phyloP scores from a whole-genome alignment of 1,140 invertebrate genomes.

The Armadillidium nasatum region DNA sequence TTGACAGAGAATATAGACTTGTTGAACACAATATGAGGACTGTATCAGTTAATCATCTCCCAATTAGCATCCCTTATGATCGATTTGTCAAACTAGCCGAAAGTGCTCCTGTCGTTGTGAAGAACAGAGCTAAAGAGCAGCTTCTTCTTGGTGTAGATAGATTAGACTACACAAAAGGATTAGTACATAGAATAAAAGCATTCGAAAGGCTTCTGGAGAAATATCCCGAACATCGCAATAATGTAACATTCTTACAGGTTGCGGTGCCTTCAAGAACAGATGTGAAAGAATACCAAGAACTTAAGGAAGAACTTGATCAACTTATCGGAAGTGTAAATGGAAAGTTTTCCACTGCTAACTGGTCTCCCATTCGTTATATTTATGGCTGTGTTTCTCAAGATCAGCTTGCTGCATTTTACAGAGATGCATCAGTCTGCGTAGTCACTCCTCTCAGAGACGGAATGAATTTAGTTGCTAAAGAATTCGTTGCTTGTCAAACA shows the following conservation, averaged over 20 bases:
- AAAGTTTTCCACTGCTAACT: conserved; percentile 62
- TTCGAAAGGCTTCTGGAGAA: conserved; percentile 78
- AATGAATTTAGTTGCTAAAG: conserved; percentile 90
- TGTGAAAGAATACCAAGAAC: conserved; percentile 82
- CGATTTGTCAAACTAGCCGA: conserved; percentile 75
- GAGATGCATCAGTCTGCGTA: conserved; percentile 75
- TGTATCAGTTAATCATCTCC: conserved; percentile 72
- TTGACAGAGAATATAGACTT: conserved; percentile 76
- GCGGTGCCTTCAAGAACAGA: conserved; percentile 84
- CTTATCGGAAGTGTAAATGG: conserved; percentile 61
- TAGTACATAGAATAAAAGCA: conserved; percentile 75
- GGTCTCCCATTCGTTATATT: conserved; percentile 86
- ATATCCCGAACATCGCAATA: conserved; percentile 77
- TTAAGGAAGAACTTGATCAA: conserved; percentile 87
- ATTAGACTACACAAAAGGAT: conserved; percentile 85
- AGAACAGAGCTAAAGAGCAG: conserved; percentile 62
- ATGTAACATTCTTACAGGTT: conserved; percentile 60
- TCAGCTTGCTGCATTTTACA: conserved; percentile 70
- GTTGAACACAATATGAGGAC: conserved; percentile 81
- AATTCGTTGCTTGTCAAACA: conserved; percentile 87
- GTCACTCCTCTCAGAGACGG: conserved; percentile 83
- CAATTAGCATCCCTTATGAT: conserved; percentile 80
- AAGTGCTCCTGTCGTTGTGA: conserved; percentile 60
- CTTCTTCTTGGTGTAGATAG: conserved; percentile 80
- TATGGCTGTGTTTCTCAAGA: conserved; percentile 77